Percentiles rank a stretch among this genome's conserved stretches.
Conservation (phyloP, 2,113 vertebrate genomes). For the Dascyllus trimaculatus region DNA sequence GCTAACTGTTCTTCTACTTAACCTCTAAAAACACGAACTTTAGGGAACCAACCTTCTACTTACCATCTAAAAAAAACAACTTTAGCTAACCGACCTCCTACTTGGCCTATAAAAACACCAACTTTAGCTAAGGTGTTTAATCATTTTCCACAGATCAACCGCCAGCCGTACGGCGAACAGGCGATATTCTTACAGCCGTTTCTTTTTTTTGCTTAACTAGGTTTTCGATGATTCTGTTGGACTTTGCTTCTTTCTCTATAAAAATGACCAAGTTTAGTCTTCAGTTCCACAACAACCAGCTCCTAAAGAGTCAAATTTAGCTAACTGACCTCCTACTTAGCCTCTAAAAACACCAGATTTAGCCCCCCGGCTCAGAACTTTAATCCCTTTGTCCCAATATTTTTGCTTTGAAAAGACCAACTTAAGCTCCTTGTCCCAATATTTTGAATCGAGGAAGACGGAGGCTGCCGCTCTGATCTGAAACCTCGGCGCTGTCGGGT, state of each 20-base stretch:
- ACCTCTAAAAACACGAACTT: too few species aligned
- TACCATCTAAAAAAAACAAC: too few species aligned
- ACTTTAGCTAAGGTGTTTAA: too few species aligned
- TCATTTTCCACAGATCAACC: too few species aligned
- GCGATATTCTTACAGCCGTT: background rate
- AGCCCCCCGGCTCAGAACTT: slow-evolving; percentile 16
- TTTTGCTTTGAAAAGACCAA: slow-evolving; percentile 55
- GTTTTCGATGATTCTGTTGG: background rate
- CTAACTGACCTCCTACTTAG: background rate
- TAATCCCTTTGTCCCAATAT: slow-evolving; percentile 64
- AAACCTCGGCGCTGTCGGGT: slow-evolving; percentile 34
- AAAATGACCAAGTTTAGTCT: slow-evolving; percentile 13
- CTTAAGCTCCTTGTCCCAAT: slow-evolving; percentile 68
- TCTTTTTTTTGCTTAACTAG: background rate
- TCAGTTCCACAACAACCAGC: background rate
- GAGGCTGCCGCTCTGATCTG: slow-evolving; percentile 32
- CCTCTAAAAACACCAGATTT: slow-evolving; percentile 33
- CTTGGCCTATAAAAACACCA: too few species aligned
- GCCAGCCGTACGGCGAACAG: too few species aligned
- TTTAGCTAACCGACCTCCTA: too few species aligned
- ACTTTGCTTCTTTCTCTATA: background rate
- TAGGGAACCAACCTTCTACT: too few species aligned
- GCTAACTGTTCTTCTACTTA: too few species aligned
- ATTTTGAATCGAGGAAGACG: slow-evolving; percentile 59
- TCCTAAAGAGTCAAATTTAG: slow-evolving; percentile 21